phyloP scores from a whole-genome alignment of 2,113 vertebrate species.

The Chamaetylas fuelleborni region DNA sequence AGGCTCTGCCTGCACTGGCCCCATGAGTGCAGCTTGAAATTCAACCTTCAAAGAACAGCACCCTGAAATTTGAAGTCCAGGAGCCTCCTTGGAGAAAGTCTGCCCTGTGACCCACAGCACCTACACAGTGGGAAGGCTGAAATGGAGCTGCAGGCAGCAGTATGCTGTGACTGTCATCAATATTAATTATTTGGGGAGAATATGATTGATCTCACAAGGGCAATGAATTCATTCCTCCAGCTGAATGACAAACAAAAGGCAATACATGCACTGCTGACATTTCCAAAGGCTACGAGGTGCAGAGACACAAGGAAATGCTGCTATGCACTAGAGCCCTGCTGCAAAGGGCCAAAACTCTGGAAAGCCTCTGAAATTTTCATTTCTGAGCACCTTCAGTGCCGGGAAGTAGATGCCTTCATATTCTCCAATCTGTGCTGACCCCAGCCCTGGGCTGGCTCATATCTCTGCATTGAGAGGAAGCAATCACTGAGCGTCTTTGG shows the following conservation, averaged over 20 bases:
- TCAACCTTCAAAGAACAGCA: background rate
- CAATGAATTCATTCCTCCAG: constrained; percentile 19
- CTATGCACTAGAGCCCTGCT: background rate
- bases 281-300: constrained; percentile 35
- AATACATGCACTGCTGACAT: constrained; percentile 28
- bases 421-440: background rate
- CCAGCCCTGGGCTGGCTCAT: background rate
- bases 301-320: background rate
- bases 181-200: constrained; percentile 54
- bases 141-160: background rate
- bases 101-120: background rate
- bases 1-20: background rate
- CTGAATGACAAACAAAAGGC: constrained; percentile 54
- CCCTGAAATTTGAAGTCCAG: background rate
- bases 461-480: background rate
- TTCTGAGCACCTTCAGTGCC: background rate
- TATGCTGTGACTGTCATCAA: background rate
- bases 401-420: background rate
- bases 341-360: background rate
- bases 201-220: constrained; percentile 42
- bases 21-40: background rate
- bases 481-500: background rate
- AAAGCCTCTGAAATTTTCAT: background rate
- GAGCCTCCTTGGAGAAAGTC: background rate
- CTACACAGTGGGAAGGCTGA: background rate